Evolutionary conservation across 2,888 invertebrate genomes (phyloP).

Genomic region (Sinohyriopsis cumingii): DNA sequence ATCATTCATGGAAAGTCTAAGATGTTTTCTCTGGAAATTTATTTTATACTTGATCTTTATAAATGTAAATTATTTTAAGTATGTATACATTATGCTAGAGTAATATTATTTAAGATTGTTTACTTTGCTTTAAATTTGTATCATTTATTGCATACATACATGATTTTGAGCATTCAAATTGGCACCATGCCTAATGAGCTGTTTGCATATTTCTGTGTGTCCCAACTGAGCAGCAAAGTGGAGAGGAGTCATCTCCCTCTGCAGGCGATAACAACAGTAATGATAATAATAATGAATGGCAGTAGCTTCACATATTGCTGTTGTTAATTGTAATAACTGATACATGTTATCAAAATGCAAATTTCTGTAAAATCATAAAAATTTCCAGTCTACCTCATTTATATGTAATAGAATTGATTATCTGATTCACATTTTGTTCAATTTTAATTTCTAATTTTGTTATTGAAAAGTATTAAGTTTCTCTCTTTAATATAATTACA

Average conservation of each 20-base stretch:
- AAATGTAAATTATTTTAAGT: not conserved
- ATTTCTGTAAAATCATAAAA: no score
- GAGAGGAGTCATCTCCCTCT: slow-evolving; percentile 70
- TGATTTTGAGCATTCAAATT: slow-evolving; percentile 67
- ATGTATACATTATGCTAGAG: not conserved
- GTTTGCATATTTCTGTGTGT: slow-evolving; percentile 59
- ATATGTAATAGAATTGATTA: no score
- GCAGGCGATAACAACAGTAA: slow-evolving; percentile 17
- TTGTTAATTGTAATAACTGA: no score
- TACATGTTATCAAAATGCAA: no score
- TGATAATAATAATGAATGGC: not conserved
- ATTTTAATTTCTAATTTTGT: no score
- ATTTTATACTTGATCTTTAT: not conserved
- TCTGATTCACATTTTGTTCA: no score
- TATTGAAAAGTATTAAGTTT: no score
- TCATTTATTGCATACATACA: slow-evolving; percentile 51
- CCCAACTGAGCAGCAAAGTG: slow-evolving; percentile 68
- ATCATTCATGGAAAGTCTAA: no score
- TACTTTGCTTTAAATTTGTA: not conserved
- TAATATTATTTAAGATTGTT: not conserved
- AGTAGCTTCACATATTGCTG: not conserved
- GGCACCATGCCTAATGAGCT: slow-evolving; percentile 66
- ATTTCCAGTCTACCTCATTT: no score
- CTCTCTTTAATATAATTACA: no score
- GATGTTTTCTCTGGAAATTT: no score